Conservation (phyloP, 2,113 vertebrate species). For the Axis porcinus region DNA sequence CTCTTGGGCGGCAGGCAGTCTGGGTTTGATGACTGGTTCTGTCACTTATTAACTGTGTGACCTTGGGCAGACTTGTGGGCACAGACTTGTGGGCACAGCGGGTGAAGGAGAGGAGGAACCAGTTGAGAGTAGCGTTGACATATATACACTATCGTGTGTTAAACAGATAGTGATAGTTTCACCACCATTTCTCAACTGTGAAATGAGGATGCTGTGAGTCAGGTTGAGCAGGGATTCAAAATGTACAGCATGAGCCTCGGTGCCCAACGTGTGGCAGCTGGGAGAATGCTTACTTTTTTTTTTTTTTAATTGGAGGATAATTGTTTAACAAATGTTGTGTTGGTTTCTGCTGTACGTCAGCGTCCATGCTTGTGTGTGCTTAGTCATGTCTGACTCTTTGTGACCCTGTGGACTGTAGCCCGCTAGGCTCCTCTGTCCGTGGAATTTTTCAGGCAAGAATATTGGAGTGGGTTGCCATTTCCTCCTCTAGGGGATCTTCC, state of each 20-base stretch:
- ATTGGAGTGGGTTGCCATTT: background rate
- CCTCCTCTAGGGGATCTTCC: background rate
- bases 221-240: background rate
- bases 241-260: fast-evolving
- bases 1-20: background rate
- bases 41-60: background rate
- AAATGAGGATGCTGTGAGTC: background rate
- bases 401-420: background rate
- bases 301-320: background rate
- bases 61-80: background rate
- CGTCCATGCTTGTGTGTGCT: background rate
- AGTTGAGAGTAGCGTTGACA: background rate
- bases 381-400: background rate
- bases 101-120: background rate
- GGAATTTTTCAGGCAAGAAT: background rate
- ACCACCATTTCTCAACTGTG: background rate
- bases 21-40: background rate
- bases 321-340: background rate
- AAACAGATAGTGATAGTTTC: background rate
- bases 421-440: background rate
- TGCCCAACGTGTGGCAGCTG: fast-evolving
- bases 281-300: background rate
- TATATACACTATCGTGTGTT: background rate
- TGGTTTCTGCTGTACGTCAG: background rate
- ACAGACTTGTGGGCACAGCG: background rate